Percentiles rank a stretch among this genome's conserved stretches.
These are phyloP conservation scores for Pocillopora grandis DNA, from an alignment of 92 coral and sea anemone species.

Conservation along the genomic window DNA sequence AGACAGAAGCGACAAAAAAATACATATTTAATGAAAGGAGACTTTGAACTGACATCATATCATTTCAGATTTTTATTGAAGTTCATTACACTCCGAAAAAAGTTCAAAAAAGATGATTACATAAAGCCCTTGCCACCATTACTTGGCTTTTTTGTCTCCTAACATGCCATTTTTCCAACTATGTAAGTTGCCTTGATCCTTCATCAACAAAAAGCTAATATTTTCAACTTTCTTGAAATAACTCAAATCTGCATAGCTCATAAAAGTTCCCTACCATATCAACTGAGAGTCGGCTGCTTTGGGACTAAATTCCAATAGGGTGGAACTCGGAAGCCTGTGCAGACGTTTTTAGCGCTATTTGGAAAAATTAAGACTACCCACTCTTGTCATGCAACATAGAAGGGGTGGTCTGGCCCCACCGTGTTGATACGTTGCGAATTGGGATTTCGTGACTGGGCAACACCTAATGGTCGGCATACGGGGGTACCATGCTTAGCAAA, in stretches of 20 bases:
- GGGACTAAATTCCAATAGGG: not conserved
- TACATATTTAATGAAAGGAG: slow-evolving; percentile 6
- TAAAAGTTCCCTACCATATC: slow-evolving; percentile 15
- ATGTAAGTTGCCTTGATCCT: not conserved
- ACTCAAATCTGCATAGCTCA: slow-evolving; percentile 13
- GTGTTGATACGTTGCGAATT: too few relatives aligned
- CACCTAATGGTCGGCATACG: too few relatives aligned
- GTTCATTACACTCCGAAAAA: slow-evolving; percentile 15
- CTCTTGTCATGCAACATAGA: slow-evolving; percentile 19
- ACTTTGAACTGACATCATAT: slow-evolving; percentile 16
- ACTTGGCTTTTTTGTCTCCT: slow-evolving; percentile 26
- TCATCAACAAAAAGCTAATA: slow-evolving; percentile 19
- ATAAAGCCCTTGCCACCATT: slow-evolving; percentile 3
- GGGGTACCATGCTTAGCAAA: too few relatives aligned
- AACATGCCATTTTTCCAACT: not conserved
- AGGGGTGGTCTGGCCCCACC: slow-evolving; percentile 8
- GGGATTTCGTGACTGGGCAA: too few relatives aligned
- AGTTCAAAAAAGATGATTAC: slow-evolving; percentile 6
- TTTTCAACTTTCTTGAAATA: not conserved
- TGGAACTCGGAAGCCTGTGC: slow-evolving; percentile 17
- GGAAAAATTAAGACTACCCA: slow-evolving; percentile 8
- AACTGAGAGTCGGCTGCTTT: not conserved
- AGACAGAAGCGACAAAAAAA: slow-evolving; percentile 23
- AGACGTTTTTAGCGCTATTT: not conserved
- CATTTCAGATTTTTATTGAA: slow-evolving; percentile 13